phyloP scores from a whole-genome alignment of 2,113 vertebrate genomes.

The Pseudorasbora parva region DNA sequence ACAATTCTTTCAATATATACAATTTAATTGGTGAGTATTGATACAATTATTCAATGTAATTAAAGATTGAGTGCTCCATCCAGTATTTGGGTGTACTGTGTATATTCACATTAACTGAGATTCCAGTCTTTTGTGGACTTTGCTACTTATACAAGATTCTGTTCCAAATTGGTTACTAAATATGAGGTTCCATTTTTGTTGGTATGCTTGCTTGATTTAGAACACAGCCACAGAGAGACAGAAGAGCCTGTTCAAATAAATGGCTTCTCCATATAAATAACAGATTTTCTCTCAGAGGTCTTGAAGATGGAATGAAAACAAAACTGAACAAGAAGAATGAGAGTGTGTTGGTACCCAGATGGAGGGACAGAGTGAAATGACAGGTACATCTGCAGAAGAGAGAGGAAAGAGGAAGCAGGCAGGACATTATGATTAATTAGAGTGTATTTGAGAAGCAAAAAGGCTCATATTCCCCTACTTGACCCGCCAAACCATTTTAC shows the following conservation, averaged over 20 bases:
- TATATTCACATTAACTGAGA: too few relatives aligned
- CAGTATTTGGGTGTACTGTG: too few relatives aligned
- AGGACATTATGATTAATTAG: constrained; percentile 58
- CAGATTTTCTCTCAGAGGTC: constrained; percentile 11
- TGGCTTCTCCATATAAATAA: constrained; percentile 18
- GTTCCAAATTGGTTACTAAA: neutral
- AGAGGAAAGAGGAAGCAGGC: constrained; percentile 36
- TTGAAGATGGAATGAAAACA: constrained; percentile 22
- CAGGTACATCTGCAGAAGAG: constrained; percentile 51
- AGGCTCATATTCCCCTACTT: constrained; percentile 15
- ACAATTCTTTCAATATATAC: neutral
- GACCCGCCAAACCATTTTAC: constrained; percentile 37
- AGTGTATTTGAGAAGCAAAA: neutral
- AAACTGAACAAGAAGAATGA: neutral
- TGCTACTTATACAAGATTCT: neutral
- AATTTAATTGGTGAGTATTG: neutral
- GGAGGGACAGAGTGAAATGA: constrained; percentile 47
- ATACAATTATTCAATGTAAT: neutral
- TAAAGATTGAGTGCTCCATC: neutral
- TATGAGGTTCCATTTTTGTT: neutral
- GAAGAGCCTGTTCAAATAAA: constrained; percentile 6
- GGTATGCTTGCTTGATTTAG: neutral
- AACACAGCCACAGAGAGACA: neutral
- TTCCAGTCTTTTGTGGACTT: neutral
- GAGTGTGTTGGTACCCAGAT: constrained; percentile 39